Evolutionary conservation across 2,113 vertebrate genomes (phyloP), one percentile per base, ranked within the genome.

Genomic region (Archilochus colubris): DNA sequence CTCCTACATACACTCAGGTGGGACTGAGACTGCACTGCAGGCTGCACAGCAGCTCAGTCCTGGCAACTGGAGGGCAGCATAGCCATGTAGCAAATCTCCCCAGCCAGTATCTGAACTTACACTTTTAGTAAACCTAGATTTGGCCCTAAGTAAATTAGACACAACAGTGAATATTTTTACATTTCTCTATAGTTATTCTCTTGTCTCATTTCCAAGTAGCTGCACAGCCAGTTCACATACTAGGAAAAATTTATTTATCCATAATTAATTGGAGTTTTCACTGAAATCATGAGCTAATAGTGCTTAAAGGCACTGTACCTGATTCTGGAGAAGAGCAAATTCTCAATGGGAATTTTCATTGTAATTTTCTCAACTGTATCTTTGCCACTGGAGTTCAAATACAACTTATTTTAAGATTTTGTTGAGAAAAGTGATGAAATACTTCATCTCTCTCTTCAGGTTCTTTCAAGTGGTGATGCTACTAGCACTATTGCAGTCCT

Each of bases 401-500:
- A 15, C 36, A 81, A n/a, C 28, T 44, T 33, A 22, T 3, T 87
- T 53, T 16, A 1, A 43, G 0, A 22, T 16, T 43, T 36, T 57
- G 4, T 40, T 84, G 17, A 33, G 23, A 77, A 83, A 75, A 50
- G 3, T 36, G 6, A 76, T 62, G 17, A 93, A 70, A 33, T 85
- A 48, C 1, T 51, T 57, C 20, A 3, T 70, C 38, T 81, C n/a
- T 83, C 59, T 67, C 12, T n/a, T n/a, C 73, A 99, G 99, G 99
- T 99, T 97, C 98, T 99, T 95, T 98, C 99, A 96, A 99, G 98
- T 89, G 96, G 97, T 96, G 97, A 98, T 93, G 99, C 98, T 84
- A 98, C 97, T 94, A 98, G 98, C 95, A 98, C 99, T 90, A 99
- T 99, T 73, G 96, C 98, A 96, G 98, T 98, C 64, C 98, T 99